Conservation (phyloP, 2,797 vertebrate species). For the Melanotaenia trifasciata region DNA sequence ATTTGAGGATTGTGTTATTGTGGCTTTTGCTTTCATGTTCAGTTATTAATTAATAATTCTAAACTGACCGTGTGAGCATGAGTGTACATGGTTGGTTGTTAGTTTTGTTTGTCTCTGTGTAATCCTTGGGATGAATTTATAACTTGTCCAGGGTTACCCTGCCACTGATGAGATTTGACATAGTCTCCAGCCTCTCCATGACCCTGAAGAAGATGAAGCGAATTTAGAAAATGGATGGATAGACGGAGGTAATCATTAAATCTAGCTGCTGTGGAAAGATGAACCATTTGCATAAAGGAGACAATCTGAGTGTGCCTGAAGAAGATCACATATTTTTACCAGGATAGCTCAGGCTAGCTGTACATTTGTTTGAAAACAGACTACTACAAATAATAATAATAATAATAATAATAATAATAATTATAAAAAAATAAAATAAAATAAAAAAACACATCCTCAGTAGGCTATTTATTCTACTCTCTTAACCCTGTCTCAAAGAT, state of each 20-base stretch:
- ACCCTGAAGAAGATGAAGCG: no score
- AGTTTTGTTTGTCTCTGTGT: background rate
- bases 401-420: background rate
- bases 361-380: background rate
- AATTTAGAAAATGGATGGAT: no score
- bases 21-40: background rate
- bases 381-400: background rate
- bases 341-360: background rate
- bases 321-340: slow-evolving; percentile 3
- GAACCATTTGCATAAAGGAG: background rate
- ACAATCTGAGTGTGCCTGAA: background rate
- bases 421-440: no score
- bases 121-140: background rate
- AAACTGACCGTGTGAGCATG: background rate
- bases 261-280: background rate
- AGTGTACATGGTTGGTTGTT: background rate
- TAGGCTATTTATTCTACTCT: background rate
- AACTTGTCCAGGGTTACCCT: background rate
- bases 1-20: no score
- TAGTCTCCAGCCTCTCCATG: no score
- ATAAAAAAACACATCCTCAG: background rate
- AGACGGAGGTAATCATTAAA: background rate
- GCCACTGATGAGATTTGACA: background rate
- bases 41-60: background rate
- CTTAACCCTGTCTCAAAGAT: background rate